Percentiles rank a stretch among this genome's conserved stretches.
Evolutionary conservation across 2,888 invertebrate species (phyloP).

Genomic region (Lasioglossum leucozonium): DNA sequence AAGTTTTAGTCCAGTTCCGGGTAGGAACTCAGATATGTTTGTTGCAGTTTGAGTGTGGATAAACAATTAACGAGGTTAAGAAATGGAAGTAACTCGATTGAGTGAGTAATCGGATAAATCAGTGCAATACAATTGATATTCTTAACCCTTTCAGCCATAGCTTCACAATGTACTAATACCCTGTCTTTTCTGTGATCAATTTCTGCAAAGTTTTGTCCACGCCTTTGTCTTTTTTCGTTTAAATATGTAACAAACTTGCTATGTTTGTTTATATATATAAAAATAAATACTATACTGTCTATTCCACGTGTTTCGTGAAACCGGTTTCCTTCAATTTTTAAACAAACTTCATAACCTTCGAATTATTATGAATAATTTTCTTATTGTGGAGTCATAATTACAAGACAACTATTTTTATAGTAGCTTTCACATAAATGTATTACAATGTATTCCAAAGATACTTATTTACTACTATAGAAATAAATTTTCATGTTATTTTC

Average conservation of each 20-base stretch:
- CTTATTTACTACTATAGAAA: neutral
- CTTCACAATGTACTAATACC: conserved; percentile 3
- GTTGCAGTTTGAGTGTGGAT: conserved; percentile 57
- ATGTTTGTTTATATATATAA: neutral
- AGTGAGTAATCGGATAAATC: conserved; percentile 63
- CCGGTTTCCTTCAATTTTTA: neutral
- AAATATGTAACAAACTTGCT: neutral
- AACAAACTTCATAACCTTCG: neutral
- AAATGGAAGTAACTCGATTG: conserved; percentile 71
- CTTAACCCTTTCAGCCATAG: neutral
- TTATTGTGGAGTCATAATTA: neutral
- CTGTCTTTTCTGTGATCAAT: conserved; percentile 10
- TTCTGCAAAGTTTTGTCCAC: conserved; percentile 1
- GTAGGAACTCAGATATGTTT: conserved; percentile 57
- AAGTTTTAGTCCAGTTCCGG: conserved; percentile 57
- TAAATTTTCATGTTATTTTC: neutral
- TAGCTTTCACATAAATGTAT: neutral
- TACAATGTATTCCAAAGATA: neutral
- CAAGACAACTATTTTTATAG: neutral
- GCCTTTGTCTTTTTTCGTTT: neutral
- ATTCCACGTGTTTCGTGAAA: neutral
- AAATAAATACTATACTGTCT: conserved; percentile 12
- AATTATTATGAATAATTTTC: neutral
- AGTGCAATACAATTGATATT: conserved; percentile 17
- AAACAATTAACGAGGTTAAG: conserved; percentile 59